phyloP scores from a whole-genome alignment of 2,113 vertebrate genomes.

The Parus major region DNA sequence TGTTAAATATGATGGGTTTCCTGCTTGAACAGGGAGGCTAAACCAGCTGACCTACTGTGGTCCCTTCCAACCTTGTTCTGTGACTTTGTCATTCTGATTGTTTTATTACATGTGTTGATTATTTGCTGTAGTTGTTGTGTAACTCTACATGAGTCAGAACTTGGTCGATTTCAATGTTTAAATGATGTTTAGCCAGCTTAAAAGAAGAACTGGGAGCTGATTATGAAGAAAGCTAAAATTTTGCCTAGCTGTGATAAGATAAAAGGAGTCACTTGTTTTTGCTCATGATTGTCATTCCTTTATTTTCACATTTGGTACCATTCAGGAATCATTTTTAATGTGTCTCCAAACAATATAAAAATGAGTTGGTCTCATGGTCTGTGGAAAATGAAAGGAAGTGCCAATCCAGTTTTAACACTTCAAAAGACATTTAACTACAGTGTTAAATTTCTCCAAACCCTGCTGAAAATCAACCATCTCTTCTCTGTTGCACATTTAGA shows the following conservation, averaged over 20 bases:
- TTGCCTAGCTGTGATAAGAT: neutral
- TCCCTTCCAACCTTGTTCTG: neutral
- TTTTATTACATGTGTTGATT: neutral
- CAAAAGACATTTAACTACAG: neutral
- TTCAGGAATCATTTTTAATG: neutral
- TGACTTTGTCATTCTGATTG: neutral
- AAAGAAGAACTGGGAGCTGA: neutral
- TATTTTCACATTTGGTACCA: neutral
- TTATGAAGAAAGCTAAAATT: neutral
- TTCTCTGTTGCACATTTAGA: neutral
- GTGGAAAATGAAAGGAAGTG: neutral
- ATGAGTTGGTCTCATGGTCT: neutral
- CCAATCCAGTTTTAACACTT: neutral
- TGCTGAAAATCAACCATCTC: neutral
- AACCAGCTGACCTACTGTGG: neutral
- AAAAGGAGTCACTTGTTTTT: neutral
- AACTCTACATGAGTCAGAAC: neutral
- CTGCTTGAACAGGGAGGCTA: neutral
- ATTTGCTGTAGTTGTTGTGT: neutral
- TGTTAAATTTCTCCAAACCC: neutral
- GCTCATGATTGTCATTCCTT: neutral
- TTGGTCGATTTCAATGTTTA: fast-evolving
- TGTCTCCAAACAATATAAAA: neutral
- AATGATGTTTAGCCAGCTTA: neutral
- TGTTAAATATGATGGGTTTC: neutral